phyloP scores from a whole-genome alignment of 2,113 vertebrate species.

The Strix aluco region DNA sequence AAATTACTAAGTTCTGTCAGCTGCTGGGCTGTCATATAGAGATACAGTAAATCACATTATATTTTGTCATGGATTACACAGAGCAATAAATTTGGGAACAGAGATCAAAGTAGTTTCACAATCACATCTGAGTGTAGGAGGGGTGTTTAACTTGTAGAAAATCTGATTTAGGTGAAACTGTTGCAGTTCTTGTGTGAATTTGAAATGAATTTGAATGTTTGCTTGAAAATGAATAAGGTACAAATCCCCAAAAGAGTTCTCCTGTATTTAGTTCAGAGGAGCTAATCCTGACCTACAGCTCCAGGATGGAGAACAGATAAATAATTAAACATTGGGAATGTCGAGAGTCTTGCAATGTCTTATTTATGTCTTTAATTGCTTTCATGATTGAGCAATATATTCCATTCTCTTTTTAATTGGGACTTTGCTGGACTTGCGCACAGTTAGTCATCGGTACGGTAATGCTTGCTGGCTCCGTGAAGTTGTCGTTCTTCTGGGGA shows the following conservation, averaged over 20 bases:
- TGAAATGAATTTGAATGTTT: conserved; percentile 73
- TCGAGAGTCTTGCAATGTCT: neutral
- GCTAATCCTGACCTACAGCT: conserved; percentile 65
- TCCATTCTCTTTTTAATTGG: conserved; percentile 48
- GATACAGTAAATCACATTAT: conserved; percentile 86
- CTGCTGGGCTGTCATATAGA: conserved; percentile 80
- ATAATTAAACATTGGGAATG: conserved; percentile 46
- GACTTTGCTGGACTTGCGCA: neutral
- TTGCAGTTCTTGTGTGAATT: conserved; percentile 72
- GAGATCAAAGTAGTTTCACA: conserved; percentile 82
- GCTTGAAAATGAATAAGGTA: conserved; percentile 68
- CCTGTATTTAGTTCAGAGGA: conserved; percentile 51
- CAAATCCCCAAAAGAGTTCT: conserved; percentile 68
- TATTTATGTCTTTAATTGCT: conserved; percentile 66
- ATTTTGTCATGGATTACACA: conserved; percentile 84
- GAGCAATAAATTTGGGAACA: conserved; percentile 80
- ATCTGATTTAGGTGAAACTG: conserved; percentile 84
- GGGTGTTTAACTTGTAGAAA: conserved; percentile 81
- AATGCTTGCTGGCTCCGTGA: neutral
- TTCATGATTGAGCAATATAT: conserved; percentile 54
- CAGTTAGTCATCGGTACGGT: neutral
- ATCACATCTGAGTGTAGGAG: conserved; percentile 79
- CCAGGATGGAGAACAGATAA: conserved; percentile 36
- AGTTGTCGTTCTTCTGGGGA: neutral
- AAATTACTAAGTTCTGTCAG: conserved; percentile 88